Conservation (phyloP, 2,113 vertebrate genomes). For the Stercorarius parasiticus region DNA sequence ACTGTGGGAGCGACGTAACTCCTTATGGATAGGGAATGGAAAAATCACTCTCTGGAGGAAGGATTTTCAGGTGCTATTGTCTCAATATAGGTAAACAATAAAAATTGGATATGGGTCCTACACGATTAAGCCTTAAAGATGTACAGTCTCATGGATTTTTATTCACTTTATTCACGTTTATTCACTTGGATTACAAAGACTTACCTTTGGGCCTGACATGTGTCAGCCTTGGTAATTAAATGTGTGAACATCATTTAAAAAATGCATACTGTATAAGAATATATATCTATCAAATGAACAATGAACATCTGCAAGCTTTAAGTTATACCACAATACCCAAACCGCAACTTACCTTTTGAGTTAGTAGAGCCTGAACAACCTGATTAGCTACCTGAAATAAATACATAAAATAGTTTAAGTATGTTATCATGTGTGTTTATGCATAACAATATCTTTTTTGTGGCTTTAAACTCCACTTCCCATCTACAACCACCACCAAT, state of each 20-base stretch:
- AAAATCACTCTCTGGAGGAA: not conserved
- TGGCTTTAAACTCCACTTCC: not conserved
- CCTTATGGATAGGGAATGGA: not conserved
- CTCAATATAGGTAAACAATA: not conserved
- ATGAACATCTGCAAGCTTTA: not conserved
- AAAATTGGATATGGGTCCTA: not conserved
- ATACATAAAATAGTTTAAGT: conserved; percentile 9
- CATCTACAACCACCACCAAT: not conserved
- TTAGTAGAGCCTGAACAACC: conserved; percentile 92
- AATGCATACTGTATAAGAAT: not conserved
- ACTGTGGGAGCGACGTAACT: not conserved
- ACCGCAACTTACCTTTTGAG: conserved; percentile 86
- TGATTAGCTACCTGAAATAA: conserved; percentile 90
- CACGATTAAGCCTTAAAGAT: not conserved
- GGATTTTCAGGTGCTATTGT: not conserved
- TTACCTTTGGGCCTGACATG: not conserved
- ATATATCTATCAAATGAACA: not conserved
- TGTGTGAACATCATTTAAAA: not conserved
- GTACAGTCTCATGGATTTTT: not conserved
- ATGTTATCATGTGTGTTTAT: not conserved
- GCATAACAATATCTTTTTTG: not conserved
- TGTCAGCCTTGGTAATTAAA: not conserved
- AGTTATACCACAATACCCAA: not conserved
- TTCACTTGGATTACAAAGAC: not conserved
- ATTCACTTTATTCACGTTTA: not conserved